Evolutionary conservation across 2,888 invertebrate species (phyloP).

Genomic region (Pterostichus niger): DNA sequence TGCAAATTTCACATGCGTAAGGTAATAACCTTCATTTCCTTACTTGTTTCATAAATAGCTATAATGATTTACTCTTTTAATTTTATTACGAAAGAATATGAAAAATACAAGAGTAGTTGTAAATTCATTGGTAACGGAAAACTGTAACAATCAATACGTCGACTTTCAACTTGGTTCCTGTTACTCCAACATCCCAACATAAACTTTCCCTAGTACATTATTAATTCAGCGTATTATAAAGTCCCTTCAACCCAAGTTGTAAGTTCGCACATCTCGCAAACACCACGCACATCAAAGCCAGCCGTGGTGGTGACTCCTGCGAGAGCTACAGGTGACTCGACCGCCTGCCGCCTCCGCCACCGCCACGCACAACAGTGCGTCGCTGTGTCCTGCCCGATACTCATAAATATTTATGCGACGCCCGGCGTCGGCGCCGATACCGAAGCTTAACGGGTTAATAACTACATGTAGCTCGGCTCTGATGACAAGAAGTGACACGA

Average conservation of each 20-base stretch:
- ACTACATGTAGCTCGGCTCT: not conserved
- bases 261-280: conserved; percentile 12
- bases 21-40: no score
- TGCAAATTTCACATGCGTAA: no score
- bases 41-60: no score
- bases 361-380: conserved; percentile 11
- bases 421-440: not conserved
- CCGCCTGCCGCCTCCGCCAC: not conserved
- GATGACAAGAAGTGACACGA: not conserved
- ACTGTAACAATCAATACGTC: not conserved
- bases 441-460: conserved; percentile 19
- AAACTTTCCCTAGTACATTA: conserved; percentile 15
- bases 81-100: no score
- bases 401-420: conserved; percentile 30
- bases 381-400: not conserved
- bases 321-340: conserved; percentile 45
- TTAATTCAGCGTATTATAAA: conserved; percentile 36
- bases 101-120: no score
- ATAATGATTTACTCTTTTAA: no score
- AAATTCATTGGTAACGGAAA: no score
- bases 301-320: not conserved
- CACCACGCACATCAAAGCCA: conserved; percentile 41
- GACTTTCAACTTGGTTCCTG: not conserved
- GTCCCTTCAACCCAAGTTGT: not conserved
- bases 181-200: not conserved